phyloP scores from a whole-genome alignment of 2,797 vertebrate genomes.

The Merluccius polli region DNA sequence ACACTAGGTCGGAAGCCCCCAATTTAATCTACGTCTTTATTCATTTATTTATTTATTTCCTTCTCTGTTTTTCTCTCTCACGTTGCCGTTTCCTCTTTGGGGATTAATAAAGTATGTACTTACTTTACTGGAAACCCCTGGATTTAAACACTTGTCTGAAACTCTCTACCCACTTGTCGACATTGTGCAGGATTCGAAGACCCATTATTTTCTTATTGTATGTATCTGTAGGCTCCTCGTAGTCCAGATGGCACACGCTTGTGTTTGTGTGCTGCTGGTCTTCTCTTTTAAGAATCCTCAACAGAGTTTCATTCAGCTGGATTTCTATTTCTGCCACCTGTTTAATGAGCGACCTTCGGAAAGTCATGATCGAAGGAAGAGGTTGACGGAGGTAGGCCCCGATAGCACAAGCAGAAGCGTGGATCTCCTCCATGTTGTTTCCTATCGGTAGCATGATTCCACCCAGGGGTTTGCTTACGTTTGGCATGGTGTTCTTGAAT shows the following conservation, averaged over 20 bases:
- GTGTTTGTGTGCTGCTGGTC: background rate
- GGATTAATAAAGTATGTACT: background rate
- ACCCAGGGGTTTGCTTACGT: accelerated
- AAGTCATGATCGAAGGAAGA: conserved; percentile 11
- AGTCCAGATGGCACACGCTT: background rate
- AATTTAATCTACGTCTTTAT: background rate
- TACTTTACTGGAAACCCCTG: background rate
- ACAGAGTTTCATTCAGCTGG: accelerated
- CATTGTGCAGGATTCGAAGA: conserved; percentile 23
- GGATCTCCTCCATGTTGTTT: conserved; percentile 18
- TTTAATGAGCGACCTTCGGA: accelerated
- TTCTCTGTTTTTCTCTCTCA: background rate
- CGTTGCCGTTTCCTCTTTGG: background rate
- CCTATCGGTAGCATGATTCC: conserved; percentile 36
- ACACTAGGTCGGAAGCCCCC: too few relatives aligned
- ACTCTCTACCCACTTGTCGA: conserved; percentile 36
- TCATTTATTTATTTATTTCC: background rate
- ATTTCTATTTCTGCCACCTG: accelerated
- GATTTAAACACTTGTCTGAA: conserved; percentile 1
- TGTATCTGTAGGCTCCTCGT: accelerated
- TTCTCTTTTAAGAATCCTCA: background rate
- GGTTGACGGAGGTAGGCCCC: conserved; percentile 13
- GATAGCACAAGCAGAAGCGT: conserved; percentile 38
- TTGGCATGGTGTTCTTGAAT: accelerated
- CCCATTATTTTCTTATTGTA: background rate